Evolutionary conservation across 2,888 invertebrate species (phyloP).

Genomic region (Lamproptera curius): DNA sequence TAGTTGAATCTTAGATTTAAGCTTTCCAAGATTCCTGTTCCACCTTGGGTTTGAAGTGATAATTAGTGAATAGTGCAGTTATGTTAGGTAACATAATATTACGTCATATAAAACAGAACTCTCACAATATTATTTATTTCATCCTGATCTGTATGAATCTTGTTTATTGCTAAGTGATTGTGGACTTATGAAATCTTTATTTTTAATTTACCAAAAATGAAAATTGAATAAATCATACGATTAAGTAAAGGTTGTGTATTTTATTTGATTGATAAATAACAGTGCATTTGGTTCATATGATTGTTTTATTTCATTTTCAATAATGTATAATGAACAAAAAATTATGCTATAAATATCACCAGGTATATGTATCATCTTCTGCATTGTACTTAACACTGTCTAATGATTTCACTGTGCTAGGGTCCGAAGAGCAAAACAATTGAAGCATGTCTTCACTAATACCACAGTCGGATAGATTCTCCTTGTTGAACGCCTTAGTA

Average conservation of each 20-base stretch:
- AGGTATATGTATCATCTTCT: constrained; percentile 76
- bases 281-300: constrained; percentile 14
- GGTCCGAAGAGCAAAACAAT: constrained; percentile 81
- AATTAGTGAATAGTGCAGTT: constrained; percentile 71
- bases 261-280: constrained; percentile 7
- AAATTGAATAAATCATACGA: constrained; percentile 70
- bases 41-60: constrained; percentile 75
- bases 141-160: constrained; percentile 75
- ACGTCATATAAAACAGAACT: constrained; percentile 63
- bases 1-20: constrained; percentile 70
- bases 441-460: constrained; percentile 80
- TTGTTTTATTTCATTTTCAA: constrained; percentile 26
- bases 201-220: constrained; percentile 77
- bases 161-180: constrained; percentile 72
- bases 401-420: constrained; percentile 67
- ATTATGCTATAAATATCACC: constrained; percentile 46
- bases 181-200: constrained; percentile 71
- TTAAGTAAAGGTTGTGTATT: constrained; percentile 46
- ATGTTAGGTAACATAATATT: constrained; percentile 61
- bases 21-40: constrained; percentile 73
- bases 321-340: constrained; percentile 24
- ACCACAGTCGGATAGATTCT: constrained; percentile 94
- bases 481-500: constrained; percentile 85
- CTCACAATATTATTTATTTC: constrained; percentile 74
- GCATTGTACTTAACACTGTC: constrained; percentile 82